Evolutionary conservation across 2,113 vertebrate species (phyloP).

Genomic region (Dolichotis patagonum): DNA sequence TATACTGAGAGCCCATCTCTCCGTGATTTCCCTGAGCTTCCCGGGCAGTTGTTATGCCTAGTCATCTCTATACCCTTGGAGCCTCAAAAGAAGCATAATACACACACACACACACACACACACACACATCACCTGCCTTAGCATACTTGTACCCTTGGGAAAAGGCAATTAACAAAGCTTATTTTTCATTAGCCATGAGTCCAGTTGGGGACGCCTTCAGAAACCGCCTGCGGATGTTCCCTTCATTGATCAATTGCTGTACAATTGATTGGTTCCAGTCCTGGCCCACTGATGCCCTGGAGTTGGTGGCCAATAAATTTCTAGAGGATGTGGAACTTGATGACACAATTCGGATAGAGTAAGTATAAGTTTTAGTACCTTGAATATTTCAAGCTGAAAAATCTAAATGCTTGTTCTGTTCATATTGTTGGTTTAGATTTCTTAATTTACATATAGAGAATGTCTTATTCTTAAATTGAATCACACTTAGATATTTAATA

Average conservation of each 20-base stretch:
- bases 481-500: constrained; percentile 48
- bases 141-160: background rate
- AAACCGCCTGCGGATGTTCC: constrained; percentile 95
- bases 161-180: constrained; percentile 48
- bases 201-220: constrained; percentile 96
- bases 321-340: constrained; percentile 94
- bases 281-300: constrained; percentile 95
- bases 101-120: too few species aligned
- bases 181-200: constrained; percentile 91
- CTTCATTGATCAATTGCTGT: constrained; percentile 96
- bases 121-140: too few species aligned
- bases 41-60: background rate
- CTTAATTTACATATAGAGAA: constrained; percentile 26
- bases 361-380: constrained; percentile 72
- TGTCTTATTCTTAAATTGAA: background rate
- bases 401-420: background rate
- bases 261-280: constrained; percentile 97
- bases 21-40: background rate
- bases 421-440: background rate
- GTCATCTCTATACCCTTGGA: background rate
- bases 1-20: background rate
- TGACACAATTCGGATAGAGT: constrained; percentile 88
- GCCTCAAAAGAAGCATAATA: background rate
- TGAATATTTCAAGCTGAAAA: constrained; percentile 21
- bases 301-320: constrained; percentile 96